Percentiles rank a stretch among this genome's conserved stretches.
Conservation (phyloP, 53 echinoderm and acorn worm species). For the Holothuria scabra region DNA sequence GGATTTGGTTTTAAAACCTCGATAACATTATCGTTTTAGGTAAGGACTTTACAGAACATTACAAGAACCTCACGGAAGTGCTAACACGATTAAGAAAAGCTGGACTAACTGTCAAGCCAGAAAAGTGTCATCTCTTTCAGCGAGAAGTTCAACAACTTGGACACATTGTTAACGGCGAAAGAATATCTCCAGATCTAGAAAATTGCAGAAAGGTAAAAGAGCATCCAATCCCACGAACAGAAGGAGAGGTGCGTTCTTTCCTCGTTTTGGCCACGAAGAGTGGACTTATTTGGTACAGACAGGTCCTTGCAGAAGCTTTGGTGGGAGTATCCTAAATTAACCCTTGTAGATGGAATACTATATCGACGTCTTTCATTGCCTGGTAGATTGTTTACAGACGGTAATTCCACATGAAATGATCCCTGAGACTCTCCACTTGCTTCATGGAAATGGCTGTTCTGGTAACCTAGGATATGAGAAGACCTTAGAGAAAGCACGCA, state of each 20-base stretch:
- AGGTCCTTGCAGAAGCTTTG: background rate
- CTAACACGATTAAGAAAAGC: conserved; percentile 11
- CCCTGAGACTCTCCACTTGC: too few species aligned
- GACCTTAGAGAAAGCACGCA: too few species aligned
- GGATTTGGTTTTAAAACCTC: conserved; percentile 58
- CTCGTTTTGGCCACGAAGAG: conserved; percentile 45
- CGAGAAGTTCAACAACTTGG: conserved; percentile 48
- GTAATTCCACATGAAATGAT: too few species aligned
- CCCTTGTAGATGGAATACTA: background rate
- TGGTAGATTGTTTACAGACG: background rate
- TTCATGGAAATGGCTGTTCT: too few species aligned
- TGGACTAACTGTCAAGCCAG: conserved; percentile 31
- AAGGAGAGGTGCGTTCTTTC: conserved; percentile 54
- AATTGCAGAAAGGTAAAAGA: conserved; percentile 44
- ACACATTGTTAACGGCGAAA: conserved; percentile 30
- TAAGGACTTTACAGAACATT: conserved; percentile 54
- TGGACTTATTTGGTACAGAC: too few species aligned
- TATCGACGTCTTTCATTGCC: conserved; percentile 7
- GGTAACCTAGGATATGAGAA: too few species aligned
- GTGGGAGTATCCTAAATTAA: conserved; percentile 9
- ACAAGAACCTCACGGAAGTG: conserved; percentile 59
- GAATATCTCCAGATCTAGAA: conserved; percentile 63
- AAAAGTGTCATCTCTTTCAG: conserved; percentile 44
- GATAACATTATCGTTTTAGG: conserved; percentile 65
- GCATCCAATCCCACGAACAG: conserved; percentile 47